A percentile compares a stretch with the other conserved stretches of the same genome.
These are phyloP conservation scores for Gila robusta DNA, from an alignment of 2,797 vertebrate genomes.

Conservation along the genomic window DNA sequence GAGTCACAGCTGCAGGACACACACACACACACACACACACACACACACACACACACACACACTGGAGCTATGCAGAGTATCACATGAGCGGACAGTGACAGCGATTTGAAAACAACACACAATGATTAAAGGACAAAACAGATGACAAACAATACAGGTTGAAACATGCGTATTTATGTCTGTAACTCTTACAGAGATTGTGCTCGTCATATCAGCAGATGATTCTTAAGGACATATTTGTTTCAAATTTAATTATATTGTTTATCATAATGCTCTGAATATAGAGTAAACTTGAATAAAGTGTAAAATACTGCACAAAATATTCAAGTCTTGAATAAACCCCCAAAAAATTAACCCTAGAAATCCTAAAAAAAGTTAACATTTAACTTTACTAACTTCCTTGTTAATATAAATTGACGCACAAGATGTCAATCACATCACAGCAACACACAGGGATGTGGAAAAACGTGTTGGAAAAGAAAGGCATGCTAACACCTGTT, in stretches of 20 bases:
- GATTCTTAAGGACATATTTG: background rate
- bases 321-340: background rate
- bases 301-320: background rate
- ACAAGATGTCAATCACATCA: conserved; percentile 40
- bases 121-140: conserved; percentile 14
- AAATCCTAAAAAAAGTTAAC: conserved; percentile 32
- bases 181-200: background rate
- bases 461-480: conserved; percentile 5
- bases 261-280: conserved; percentile 8
- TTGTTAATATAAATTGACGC: background rate
- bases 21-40: no score
- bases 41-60: conserved; percentile 31
- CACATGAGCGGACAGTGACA: conserved; percentile 29
- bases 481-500: conserved; percentile 53
- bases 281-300: background rate
- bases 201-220: background rate
- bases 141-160: background rate
- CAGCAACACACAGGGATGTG: background rate
- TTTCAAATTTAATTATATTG: background rate
- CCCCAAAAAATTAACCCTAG: background rate
- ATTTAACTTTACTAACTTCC: background rate
- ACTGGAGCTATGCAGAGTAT: background rate
- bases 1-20: conserved; percentile 77
- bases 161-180: background rate
- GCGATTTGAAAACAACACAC: conserved; percentile 21